Base-by-base conservation (phyloP, 2,113 vertebrate genomes). In the Clarias gariepinus region DNA sequence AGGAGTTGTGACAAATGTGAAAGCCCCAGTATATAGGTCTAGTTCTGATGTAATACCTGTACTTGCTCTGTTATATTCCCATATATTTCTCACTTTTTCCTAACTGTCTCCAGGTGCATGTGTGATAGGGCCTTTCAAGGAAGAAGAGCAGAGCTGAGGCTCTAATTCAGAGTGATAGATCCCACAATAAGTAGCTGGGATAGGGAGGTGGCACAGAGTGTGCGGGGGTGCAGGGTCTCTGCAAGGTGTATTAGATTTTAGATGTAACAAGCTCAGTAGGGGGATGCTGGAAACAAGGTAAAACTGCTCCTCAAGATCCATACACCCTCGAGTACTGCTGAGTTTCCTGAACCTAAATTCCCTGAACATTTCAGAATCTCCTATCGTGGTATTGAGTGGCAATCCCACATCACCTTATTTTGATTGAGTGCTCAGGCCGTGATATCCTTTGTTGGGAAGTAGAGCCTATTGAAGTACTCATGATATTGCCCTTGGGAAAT, bases 91-190 rank as follows among this genome's bases (percentile, higher is more conserved):
- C 58, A 81, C 61, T 73, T 86, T 55, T 80, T 89, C 68, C 78
- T 93, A 88, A 88, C 68, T 88, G 87, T 86, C 82, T 89, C 86
- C 73, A 86, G 88, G 86, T 91, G 89, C 81, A 9, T 60, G 90
- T 89, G 86, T 89, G 81, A 99, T 98, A 96, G 96, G 79, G 93
- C 97, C 96, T 97, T 97, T 96, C 93, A 2, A 95, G 96, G 96
- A 96, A 81, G 90, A 86, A 89, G 64, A 33, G 55, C 82, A 92
- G 92, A 92, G 89, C 90, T 84, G 52, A 64, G 23, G 95, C 93
- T 93, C 95, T 79, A 79, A 79, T 79, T 79, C 16, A 79, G 81
- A 88, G 79, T 87, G 71, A 87, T 47, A 36, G 58, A 80, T 41
- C 64, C 57, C 58, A 64, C 3, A 6, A 58, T 30, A 28, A 78